Conservation (phyloP, 1,140 invertebrate genomes). For the Drosophila sucinea region DNA sequence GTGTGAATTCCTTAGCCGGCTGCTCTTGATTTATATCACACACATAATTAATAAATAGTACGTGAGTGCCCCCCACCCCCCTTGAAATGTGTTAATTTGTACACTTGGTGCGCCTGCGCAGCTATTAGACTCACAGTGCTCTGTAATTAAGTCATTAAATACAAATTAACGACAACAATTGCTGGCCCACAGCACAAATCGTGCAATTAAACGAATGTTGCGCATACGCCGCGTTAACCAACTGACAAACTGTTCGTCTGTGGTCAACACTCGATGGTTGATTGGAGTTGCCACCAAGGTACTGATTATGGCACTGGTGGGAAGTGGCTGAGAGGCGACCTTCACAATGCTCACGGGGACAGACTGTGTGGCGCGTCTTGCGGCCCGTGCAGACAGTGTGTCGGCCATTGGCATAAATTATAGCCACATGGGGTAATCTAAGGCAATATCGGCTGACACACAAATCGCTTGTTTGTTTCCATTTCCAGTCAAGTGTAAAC, state of each 20-base stretch:
- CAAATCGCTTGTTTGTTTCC: conserved; percentile 69
- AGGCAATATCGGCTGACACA: conserved; percentile 71
- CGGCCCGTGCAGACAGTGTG: conserved; percentile 62
- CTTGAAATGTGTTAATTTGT: conserved; percentile 36
- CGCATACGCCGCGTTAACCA: conserved; percentile 59
- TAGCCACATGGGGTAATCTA: conserved; percentile 59
- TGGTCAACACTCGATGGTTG: conserved; percentile 14
- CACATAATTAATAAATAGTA: background rate
- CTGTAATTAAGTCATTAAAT: conserved; percentile 75
- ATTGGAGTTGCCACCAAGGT: background rate
- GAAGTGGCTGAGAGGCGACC: conserved; percentile 35
- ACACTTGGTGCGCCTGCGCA: conserved; percentile 49
- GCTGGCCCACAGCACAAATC: conserved; percentile 23
- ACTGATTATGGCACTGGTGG: too few relatives aligned
- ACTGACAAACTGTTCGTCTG: conserved; percentile 8
- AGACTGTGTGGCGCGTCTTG: conserved; percentile 63
- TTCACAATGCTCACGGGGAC: conserved; percentile 59
- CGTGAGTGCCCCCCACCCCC: background rate
- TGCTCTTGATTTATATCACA: background rate
- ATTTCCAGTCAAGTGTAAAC: conserved; percentile 64
- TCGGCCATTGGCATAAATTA: conserved; percentile 77
- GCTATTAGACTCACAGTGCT: conserved; percentile 14
- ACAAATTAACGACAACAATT: conserved; percentile 64
- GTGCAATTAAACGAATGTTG: conserved; percentile 60
- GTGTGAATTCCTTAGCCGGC: background rate